Evolutionary conservation across 2,888 invertebrate genomes (phyloP).

Genomic region (Watsonalla cultraria): DNA sequence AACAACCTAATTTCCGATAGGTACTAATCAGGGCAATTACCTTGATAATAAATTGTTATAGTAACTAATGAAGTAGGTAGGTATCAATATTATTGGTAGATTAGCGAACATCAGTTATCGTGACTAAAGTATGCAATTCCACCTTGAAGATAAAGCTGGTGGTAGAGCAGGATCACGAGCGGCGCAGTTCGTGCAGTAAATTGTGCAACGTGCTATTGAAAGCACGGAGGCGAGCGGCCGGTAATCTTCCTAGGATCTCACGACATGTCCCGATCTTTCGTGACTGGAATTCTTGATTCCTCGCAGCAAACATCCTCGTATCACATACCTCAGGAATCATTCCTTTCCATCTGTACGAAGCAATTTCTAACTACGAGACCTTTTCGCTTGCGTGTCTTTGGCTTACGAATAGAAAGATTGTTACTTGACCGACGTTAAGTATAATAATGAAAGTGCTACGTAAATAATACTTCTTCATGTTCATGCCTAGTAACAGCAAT

Average conservation of each 20-base stretch:
- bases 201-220: constrained; percentile 68
- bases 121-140: constrained; percentile 50
- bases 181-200: constrained; percentile 54
- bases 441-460: no score
- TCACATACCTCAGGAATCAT: constrained; percentile 5
- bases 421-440: no score
- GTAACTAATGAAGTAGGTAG: no score
- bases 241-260: constrained; percentile 61
- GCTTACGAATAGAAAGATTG: no score
- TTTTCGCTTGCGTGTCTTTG: no score
- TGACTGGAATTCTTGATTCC: constrained; percentile 53
- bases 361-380: no score
- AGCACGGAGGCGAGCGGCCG: constrained; percentile 43
- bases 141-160: constrained; percentile 48
- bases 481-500: no score
- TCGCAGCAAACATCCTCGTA: constrained; percentile 18
- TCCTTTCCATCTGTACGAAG: not conserved
- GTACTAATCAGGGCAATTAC: no score
- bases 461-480: no score
- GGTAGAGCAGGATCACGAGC: constrained; percentile 51
- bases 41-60: no score
- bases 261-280: constrained; percentile 51
- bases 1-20: no score
- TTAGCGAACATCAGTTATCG: constrained; percentile 39
- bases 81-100: constrained; percentile 8